Percentiles rank a stretch among this genome's conserved stretches.
Evolutionary conservation across 2,797 vertebrate genomes (phyloP).

Genomic region (Arctocebus calabarensis): DNA sequence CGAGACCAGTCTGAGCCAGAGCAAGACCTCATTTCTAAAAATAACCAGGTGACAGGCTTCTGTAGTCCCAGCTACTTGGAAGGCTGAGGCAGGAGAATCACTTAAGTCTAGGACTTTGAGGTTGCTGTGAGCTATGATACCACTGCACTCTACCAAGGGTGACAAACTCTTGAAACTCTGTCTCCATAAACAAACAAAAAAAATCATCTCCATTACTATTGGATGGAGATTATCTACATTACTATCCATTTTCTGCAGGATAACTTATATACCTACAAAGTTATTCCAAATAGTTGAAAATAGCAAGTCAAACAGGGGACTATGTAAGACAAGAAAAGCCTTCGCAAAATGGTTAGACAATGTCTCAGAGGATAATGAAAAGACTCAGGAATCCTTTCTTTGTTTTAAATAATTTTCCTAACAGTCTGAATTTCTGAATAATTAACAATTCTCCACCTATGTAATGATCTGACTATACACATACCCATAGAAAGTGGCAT

Average conservation of each 20-base stretch:
- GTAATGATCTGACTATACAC: not conserved
- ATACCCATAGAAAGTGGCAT: not conserved
- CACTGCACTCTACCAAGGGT: too few species aligned
- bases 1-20: too few species aligned
- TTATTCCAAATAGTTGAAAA: not conserved
- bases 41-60: too few species aligned
- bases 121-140: too few species aligned
- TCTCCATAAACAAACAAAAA: too few species aligned
- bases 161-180: too few species aligned
- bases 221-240: not conserved
- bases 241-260: not conserved
- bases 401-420: not conserved
- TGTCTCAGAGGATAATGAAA: not conserved
- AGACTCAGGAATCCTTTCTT: not conserved
- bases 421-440: not conserved
- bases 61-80: too few species aligned
- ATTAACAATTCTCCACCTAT: not conserved
- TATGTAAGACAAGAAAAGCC: not conserved
- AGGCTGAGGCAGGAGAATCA: too few species aligned
- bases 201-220: not conserved
- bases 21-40: too few species aligned
- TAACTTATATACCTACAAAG: not conserved
- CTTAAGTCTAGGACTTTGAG: too few species aligned
- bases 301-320: not conserved
- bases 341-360: not conserved